Evolutionary conservation across 2,113 vertebrate genomes (phyloP), one percentile per base, ranked within the genome.

Genomic region (Cepphus grylle): DNA sequence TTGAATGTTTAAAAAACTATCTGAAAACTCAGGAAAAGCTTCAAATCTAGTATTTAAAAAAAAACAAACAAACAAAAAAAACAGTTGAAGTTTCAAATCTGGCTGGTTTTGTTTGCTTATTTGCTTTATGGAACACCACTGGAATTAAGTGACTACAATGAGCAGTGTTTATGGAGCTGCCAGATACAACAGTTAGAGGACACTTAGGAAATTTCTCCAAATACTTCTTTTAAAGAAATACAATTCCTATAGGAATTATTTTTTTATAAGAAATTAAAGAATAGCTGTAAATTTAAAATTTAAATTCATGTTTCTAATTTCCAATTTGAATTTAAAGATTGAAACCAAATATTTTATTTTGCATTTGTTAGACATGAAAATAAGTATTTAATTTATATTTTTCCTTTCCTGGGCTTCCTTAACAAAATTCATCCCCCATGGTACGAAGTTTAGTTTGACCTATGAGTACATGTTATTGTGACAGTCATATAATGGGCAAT

Each of bases 401-500:
- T 85, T 67, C 3, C 5, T 70, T 59, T 63, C 22, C 6, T 50
- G 14, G 27, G 9, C 10, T 89, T 77, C 3, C 27, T 61, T 77
- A 59, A 12, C 20, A 47, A 63, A 65, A 63, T 77, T 77, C 5
- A 27, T 71, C 5, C 6, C 12, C 4, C 4, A 6, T 49, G 14
- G 40, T 40, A 11, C 4, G 7, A 40, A 43, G 5, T 74, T 70
- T 34, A 71, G 17, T 82, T 91, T 79, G 61, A 72, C 20, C 27
- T 36, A 10, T 12, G 26, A 12, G 15, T 85, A 11, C 13, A 2
- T 62, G 14, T 72, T 90, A 52, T 18, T 1, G 2, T 42, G 19
- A 16, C 6, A 72, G 42, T 86, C 26, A 25, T 1, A 2, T 40
- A 53, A 49, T 16, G 4, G 11, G 5, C 49, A 61, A 0, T 50